phyloP scores from a whole-genome alignment of 2,888 invertebrate species.

The Choreutis nemorana region DNA sequence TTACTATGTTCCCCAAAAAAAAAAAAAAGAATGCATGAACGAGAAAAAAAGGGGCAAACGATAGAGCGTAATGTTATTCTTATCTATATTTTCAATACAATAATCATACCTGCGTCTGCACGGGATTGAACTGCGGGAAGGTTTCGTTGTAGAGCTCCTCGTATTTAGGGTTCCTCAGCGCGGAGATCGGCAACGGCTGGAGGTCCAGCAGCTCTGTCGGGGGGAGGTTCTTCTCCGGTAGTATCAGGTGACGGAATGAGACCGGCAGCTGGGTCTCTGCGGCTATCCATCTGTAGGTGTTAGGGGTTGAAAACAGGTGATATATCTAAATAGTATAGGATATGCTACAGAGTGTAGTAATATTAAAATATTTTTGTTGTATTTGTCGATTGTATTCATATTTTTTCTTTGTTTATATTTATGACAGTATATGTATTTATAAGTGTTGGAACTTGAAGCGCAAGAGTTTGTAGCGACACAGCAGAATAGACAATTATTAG shows the following conservation, averaged over 20 bases:
- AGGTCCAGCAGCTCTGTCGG: slow-evolving; percentile 97
- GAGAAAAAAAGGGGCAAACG: not conserved
- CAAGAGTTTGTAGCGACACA: too few relatives aligned
- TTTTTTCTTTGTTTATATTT: too few relatives aligned
- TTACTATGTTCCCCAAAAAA: not conserved
- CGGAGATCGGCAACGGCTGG: slow-evolving; percentile 94
- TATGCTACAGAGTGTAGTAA: too few relatives aligned
- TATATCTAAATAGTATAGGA: too few relatives aligned
- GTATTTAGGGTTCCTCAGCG: slow-evolving; percentile 85
- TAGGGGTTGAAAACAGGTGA: not conserved
- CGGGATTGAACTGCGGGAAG: slow-evolving; percentile 96
- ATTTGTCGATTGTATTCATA: too few relatives aligned
- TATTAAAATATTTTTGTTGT: too few relatives aligned
- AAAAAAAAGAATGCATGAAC: not conserved
- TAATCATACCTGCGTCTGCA: slow-evolving; percentile 91
- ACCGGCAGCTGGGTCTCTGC: slow-evolving; percentile 96
- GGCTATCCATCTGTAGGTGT: slow-evolving; percentile 77
- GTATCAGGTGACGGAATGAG: slow-evolving; percentile 94
- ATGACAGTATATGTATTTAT: too few relatives aligned
- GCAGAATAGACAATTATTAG: too few relatives aligned
- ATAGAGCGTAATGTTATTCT: too few relatives aligned
- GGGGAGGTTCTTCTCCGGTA: slow-evolving; percentile 98
- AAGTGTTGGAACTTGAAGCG: too few relatives aligned
- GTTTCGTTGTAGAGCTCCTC: slow-evolving; percentile 86
- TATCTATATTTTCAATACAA: not conserved